Conservation (phyloP, 2,888 invertebrate genomes). For the Brenthis daphne region DNA sequence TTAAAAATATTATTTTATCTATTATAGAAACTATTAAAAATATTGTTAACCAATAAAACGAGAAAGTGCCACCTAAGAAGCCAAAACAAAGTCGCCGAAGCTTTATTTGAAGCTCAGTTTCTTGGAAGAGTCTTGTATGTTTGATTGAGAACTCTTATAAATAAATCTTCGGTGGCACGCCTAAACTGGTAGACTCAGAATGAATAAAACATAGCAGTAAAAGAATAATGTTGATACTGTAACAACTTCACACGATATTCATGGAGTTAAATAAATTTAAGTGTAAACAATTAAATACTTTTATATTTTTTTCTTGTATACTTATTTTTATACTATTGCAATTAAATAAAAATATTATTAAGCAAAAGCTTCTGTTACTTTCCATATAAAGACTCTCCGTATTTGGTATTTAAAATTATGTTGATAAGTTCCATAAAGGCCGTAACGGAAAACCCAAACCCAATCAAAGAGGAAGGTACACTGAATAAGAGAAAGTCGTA, state of each 20-base stretch:
- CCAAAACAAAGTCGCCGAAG: conserved; percentile 65
- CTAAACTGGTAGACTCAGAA: conserved; percentile 29
- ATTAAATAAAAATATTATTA: too few species aligned
- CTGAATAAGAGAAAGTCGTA: conserved; percentile 46
- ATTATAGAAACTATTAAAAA: conserved; percentile 1
- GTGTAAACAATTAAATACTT: too few species aligned
- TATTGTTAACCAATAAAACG: conserved; percentile 4
- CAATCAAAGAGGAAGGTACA: conserved; percentile 2
- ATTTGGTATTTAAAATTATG: conserved; percentile 6
- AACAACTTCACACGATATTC: neutral
- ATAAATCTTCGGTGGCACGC: conserved; percentile 51
- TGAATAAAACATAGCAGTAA: conserved; percentile 36
- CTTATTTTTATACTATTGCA: too few species aligned
- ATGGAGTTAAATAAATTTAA: too few species aligned
- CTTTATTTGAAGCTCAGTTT: conserved; percentile 63
- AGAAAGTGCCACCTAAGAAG: conserved; percentile 66
- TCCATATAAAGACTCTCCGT: neutral
- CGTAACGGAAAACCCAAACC: neutral
- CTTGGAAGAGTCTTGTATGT: conserved; percentile 63
- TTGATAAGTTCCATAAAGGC: conserved; percentile 4
- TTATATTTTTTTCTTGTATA: too few species aligned
- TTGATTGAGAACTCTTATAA: conserved; percentile 70
- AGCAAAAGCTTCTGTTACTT: too few species aligned
- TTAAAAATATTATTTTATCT: too few species aligned
- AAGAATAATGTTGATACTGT: conserved; percentile 16